Evolutionary conservation across 2,888 invertebrate genomes (phyloP).

Genomic region (Coecobrya sp.): DNA sequence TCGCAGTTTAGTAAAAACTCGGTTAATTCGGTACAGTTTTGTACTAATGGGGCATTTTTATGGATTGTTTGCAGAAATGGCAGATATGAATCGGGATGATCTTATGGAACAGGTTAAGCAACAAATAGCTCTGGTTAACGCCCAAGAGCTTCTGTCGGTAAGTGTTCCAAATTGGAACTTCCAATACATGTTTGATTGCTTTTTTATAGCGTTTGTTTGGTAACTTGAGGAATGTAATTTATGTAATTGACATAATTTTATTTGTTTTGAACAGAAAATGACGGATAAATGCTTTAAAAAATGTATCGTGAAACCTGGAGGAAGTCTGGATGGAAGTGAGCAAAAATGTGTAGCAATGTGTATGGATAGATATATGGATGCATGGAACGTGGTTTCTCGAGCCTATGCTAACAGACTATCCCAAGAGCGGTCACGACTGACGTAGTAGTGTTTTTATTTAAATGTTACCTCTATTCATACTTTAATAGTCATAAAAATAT

Average conservation of each 20-base stretch:
- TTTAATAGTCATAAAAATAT: slow-evolving; percentile 19
- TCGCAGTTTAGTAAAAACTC: no score
- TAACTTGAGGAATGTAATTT: neutral
- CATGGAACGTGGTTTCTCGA: slow-evolving; percentile 97
- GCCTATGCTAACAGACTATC: slow-evolving; percentile 95
- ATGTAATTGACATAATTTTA: neutral
- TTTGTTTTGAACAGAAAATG: slow-evolving; percentile 92
- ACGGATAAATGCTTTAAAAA: slow-evolving; percentile 99
- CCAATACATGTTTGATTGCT: no score
- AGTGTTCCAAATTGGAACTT: no score
- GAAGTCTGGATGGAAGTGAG: slow-evolving; percentile 88
- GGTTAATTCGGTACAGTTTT: no score
- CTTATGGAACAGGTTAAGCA: slow-evolving; percentile 98
- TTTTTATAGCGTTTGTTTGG: neutral
- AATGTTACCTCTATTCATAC: neutral
- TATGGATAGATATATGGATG: slow-evolving; percentile 98
- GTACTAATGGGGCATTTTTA: no score
- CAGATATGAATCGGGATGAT: slow-evolving; percentile 91
- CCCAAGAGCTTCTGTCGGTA: slow-evolving; percentile 96
- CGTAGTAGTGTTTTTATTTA: slow-evolving; percentile 68
- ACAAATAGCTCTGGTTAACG: slow-evolving; percentile 97
- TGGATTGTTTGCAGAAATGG: slow-evolving; percentile 58
- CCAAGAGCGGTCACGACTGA: slow-evolving; percentile 89
- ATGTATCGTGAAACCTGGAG: slow-evolving; percentile 96
- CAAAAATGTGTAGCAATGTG: slow-evolving; percentile 99